Percentiles rank a stretch among this genome's conserved stretches.
Conservation (phyloP, 2,888 invertebrate genomes). For the Byasa hedistus region DNA sequence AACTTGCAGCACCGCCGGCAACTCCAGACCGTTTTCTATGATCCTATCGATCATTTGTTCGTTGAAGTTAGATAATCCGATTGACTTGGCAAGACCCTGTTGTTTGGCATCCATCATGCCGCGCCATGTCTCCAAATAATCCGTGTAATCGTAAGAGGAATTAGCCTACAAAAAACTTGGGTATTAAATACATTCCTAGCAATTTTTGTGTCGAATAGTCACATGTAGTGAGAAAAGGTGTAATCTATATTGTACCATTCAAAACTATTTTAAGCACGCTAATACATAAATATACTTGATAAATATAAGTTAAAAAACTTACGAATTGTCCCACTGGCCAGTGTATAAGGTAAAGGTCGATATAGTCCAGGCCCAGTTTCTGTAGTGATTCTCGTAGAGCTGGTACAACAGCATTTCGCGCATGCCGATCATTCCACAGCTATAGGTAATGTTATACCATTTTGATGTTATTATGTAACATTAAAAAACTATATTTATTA, state of each 20-base stretch:
- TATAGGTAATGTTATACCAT: conserved; percentile 32
- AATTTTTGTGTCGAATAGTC: too few species aligned
- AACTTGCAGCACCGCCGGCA: conserved; percentile 81
- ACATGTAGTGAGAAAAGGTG: too few species aligned
- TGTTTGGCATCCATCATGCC: conserved; percentile 83
- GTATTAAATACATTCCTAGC: background rate
- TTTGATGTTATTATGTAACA: background rate
- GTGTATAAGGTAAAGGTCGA: conserved; percentile 85
- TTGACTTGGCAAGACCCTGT: conserved; percentile 82
- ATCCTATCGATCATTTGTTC: conserved; percentile 83
- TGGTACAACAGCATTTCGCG: conserved; percentile 76
- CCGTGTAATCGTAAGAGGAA: conserved; percentile 62
- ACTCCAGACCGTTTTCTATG: conserved; percentile 71
- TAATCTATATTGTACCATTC: too few species aligned
- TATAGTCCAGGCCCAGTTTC: conserved; percentile 51
- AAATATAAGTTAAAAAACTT: conserved; percentile 15
- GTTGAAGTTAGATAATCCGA: conserved; percentile 90
- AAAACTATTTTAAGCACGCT: too few species aligned
- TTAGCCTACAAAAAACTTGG: conserved; percentile 42
- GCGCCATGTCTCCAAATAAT: conserved; percentile 85
- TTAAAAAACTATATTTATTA: background rate
- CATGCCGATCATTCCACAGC: conserved; percentile 62
- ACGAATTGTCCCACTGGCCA: conserved; percentile 83
- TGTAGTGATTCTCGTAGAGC: conserved; percentile 74
- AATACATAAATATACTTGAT: too few species aligned